Conservation (phyloP, 2,797 vertebrate genomes). For the Chaunax sp. region DNA sequence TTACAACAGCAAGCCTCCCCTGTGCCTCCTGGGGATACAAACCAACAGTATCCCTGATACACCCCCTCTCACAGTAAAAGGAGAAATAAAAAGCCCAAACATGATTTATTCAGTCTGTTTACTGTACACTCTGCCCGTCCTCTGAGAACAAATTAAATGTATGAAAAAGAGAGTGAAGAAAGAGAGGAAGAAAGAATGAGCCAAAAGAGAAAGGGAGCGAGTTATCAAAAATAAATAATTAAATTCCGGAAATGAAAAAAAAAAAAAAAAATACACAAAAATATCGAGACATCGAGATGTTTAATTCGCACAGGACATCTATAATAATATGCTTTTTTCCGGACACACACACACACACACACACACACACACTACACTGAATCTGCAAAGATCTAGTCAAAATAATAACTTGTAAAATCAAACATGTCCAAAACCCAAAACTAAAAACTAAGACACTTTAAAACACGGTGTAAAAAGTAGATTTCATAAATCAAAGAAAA, state of each 20-base stretch:
- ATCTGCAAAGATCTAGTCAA: conserved; percentile 30
- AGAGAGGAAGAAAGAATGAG: conserved; percentile 45
- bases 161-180: conserved; percentile 62
- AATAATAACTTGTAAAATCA: conserved; percentile 18
- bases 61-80: conserved; percentile 4
- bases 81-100: conserved; percentile 48
- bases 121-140: conserved; percentile 76
- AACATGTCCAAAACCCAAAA: conserved; percentile 20
- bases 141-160: conserved; percentile 84
- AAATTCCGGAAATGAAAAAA: conserved; percentile 40
- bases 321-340: conserved; percentile 33
- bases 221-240: conserved; percentile 54
- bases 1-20: conserved; percentile 68
- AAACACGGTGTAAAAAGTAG: neutral
- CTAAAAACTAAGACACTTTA: conserved; percentile 12
- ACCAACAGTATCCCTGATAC: conserved; percentile 63
- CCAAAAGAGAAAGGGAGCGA: conserved; percentile 20
- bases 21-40: conserved; percentile 72
- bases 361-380: conserved; percentile 8
- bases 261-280: conserved; percentile 48
- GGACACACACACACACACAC: conserved; percentile 25
- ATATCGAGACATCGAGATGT: conserved; percentile 13
- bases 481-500: conserved; percentile 31
- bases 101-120: conserved; percentile 85
- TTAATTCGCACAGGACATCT: conserved; percentile 18